Base-by-base conservation (phyloP, 2,113 vertebrate genomes). In the Rhodinocichla rosea region DNA sequence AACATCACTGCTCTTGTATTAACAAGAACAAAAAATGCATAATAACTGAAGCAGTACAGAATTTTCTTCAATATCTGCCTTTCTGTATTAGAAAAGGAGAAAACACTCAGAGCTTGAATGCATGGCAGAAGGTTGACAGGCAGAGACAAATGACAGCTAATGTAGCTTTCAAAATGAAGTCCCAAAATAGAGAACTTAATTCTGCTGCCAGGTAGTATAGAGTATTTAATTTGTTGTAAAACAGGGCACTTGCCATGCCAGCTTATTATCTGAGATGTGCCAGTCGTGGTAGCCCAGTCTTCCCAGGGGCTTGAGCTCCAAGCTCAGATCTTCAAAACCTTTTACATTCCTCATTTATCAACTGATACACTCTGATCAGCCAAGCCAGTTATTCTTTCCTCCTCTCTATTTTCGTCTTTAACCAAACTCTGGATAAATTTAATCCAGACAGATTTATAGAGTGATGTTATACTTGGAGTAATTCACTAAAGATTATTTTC, bases 311-410 rank as follows among this genome's bases (percentile, higher is more conserved):
- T 76, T 6, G 6, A 85, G 64, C 57, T 89, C 40, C 47, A 67
- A 56, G 53, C 52, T 89, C 69, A 94, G 75, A 83, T 85, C 88
- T 90, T 80, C 79, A 94, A 55, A 93, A 88, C 42, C 35, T 90
- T 39, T 67, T 90, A n/a, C 75, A 76, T 95, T 53, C 63, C 47
- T 93, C 90, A 92, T 95, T 96, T 83, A 93, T 90, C 56, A 94
- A 57, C 24, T 39, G 78, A 70, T 50, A 73, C 15, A 26, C 94
- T 96, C 92, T 95, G 94, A 95, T 95, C 79, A 57, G 20, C 62
- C 42, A 47, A 74, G 47, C 50, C 70, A 75, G 68, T 75, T 69
- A 92, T 70, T 64, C 49, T 86, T 83, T 86, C 39, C 78, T 85
- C 67, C 70, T 87, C 24, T 73, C 74, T 12, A 7, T 83, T 87